A percentile compares a stretch with the other conserved stretches of the same genome.
phyloP scores from a whole-genome alignment of 2,113 vertebrate species.

The Echinops telfairi region DNA sequence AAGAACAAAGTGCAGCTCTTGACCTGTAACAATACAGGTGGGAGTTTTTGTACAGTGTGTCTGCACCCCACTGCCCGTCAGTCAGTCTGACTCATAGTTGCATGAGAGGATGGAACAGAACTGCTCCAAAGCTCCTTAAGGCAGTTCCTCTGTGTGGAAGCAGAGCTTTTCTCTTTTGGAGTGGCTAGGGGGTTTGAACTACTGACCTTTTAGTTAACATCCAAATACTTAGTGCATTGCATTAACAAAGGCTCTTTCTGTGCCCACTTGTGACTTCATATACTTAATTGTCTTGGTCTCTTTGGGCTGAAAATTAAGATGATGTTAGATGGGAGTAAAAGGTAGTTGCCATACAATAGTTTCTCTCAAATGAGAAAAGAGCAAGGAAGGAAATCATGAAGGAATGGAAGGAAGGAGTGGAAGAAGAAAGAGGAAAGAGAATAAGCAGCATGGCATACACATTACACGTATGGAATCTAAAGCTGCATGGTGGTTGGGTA shows the following conservation, averaged over 20 bases:
- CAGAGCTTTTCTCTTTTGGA: too few species aligned
- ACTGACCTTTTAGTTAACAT: too few species aligned
- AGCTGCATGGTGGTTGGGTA: background rate
- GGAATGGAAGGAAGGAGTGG: background rate
- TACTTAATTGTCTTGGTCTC: background rate
- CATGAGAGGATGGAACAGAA: too few species aligned
- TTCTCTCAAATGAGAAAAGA: slow-evolving; percentile 31
- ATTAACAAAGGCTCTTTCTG: background rate
- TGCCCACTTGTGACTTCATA: background rate
- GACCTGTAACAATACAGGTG: background rate
- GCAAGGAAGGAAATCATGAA: slow-evolving; percentile 35
- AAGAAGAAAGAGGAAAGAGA: background rate
- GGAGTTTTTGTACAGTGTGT: background rate
- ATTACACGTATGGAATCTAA: background rate
- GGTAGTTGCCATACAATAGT: background rate
- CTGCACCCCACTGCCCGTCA: background rate
- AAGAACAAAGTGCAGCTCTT: slow-evolving; percentile 4
- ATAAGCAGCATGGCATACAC: background rate
- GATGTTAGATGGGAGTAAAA: background rate
- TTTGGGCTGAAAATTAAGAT: slow-evolving; percentile 12
- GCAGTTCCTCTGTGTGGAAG: too few species aligned
- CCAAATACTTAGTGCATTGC: too few species aligned
- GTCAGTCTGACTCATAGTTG: too few species aligned
- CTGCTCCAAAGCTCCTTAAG: too few species aligned
- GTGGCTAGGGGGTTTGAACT: too few species aligned